Percentiles rank a stretch among this genome's conserved stretches.
Evolutionary conservation across 2,113 vertebrate genomes (phyloP).

Genomic region (Rattus norvegicus): GRCr8 NC_086022.1:31000001-31000500

Average conservation of each 20-base stretch:
- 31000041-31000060: slow-evolving; percentile 87
- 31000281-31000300: neutral
- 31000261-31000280: neutral
- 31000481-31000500: slow-evolving; percentile 96
- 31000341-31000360: neutral
- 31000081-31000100: slow-evolving; percentile 97
- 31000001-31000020: slow-evolving; percentile 97
- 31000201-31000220: neutral
- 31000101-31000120: slow-evolving; percentile 66
- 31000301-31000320: neutral
- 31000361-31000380: neutral
- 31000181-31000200: neutral
- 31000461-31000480: slow-evolving; percentile 92
- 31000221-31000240: neutral
- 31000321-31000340: neutral
- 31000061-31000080: slow-evolving; percentile 98
- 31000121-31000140: neutral
- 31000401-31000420: neutral
- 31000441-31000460: slow-evolving; percentile 89
- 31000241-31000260: neutral
- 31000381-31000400: neutral
- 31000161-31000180: slow-evolving; percentile 20
- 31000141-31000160: slow-evolving; percentile 45
- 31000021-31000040: slow-evolving; percentile 94
- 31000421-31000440: slow-evolving; percentile 31